Percentiles rank a stretch among this genome's conserved stretches.
Evolutionary conservation across 2,888 invertebrate species (phyloP).

Genomic region (Drosophila maculinotata): DNA sequence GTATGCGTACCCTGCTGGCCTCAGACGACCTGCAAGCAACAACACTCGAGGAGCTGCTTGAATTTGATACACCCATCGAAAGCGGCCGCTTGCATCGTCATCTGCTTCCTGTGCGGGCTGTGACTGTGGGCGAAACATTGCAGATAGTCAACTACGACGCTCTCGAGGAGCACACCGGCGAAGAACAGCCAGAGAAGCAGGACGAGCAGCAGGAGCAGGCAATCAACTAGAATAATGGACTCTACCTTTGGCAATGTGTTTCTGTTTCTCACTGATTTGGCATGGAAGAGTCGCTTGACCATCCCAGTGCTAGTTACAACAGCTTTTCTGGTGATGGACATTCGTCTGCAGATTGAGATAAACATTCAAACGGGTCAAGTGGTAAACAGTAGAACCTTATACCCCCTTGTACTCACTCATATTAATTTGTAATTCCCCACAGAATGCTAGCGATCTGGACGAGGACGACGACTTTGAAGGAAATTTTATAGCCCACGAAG

Average conservation of each 20-base stretch:
- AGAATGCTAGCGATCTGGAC: slow-evolving; percentile 83
- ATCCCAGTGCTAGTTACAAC: slow-evolving; percentile 89
- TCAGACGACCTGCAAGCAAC: slow-evolving; percentile 60
- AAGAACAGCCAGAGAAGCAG: slow-evolving; percentile 21
- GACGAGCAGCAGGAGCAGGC: slow-evolving; percentile 5
- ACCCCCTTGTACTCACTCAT: too few relatives aligned
- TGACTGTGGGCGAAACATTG: slow-evolving; percentile 86
- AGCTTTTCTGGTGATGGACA: slow-evolving; percentile 89
- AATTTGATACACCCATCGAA: slow-evolving; percentile 85
- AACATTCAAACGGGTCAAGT: slow-evolving; percentile 86
- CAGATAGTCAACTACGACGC: slow-evolving; percentile 87
- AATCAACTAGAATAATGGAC: slow-evolving; percentile 76
- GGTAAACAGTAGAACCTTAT: slow-evolving; percentile 44
- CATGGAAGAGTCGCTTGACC: slow-evolving; percentile 89
- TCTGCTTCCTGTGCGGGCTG: slow-evolving; percentile 86
- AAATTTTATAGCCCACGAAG: slow-evolving; percentile 48
- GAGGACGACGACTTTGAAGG: slow-evolving; percentile 69
- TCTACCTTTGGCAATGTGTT: slow-evolving; percentile 86
- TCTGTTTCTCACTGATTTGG: slow-evolving; percentile 89
- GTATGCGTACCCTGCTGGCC: slow-evolving; percentile 85
- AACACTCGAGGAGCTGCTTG: slow-evolving; percentile 67
- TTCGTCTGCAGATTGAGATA: slow-evolving; percentile 89
- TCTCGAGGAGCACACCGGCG: slow-evolving; percentile 78
- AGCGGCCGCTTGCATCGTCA: slow-evolving; percentile 85
- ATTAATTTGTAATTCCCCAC: too few relatives aligned